A percentile compares a stretch with the other conserved stretches of the same genome.
Conservation (phyloP, 2,113 vertebrate genomes). For the Dicrurus megarhynchus region DNA sequence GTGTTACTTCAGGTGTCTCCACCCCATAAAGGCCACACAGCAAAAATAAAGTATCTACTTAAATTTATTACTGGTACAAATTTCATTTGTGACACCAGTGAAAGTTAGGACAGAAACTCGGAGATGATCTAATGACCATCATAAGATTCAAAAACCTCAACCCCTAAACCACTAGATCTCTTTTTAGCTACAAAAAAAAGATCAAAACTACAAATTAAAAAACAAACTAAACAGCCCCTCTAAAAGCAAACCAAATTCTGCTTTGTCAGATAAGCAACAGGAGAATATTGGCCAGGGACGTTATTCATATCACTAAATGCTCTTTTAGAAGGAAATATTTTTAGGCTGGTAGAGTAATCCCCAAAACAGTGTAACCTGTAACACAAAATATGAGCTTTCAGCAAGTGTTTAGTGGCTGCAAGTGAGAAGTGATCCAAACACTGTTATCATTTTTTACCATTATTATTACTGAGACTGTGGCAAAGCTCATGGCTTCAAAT, state of each 20-base stretch:
- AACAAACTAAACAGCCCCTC: background rate
- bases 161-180: background rate
- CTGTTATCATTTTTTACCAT: background rate
- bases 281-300: background rate
- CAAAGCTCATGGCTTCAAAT: background rate
- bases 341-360: background rate
- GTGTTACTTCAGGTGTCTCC: background rate
- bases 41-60: background rate
- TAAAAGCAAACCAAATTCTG: background rate
- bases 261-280: background rate
- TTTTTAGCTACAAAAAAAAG: background rate
- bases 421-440: background rate
- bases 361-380: accelerated
- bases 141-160: background rate
- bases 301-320: background rate
- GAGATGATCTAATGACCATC: background rate
- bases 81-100: background rate
- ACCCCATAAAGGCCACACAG: background rate
- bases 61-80: background rate
- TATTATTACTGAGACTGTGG: background rate
- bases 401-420: background rate
- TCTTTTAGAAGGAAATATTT: background rate
- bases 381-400: background rate
- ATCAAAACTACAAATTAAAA: background rate
- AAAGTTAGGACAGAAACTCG: background rate